Percentiles rank a stretch among this genome's conserved stretches.
Evolutionary conservation across 2,888 invertebrate species (phyloP).

Genomic region (Leptopilina drosophilae): DNA sequence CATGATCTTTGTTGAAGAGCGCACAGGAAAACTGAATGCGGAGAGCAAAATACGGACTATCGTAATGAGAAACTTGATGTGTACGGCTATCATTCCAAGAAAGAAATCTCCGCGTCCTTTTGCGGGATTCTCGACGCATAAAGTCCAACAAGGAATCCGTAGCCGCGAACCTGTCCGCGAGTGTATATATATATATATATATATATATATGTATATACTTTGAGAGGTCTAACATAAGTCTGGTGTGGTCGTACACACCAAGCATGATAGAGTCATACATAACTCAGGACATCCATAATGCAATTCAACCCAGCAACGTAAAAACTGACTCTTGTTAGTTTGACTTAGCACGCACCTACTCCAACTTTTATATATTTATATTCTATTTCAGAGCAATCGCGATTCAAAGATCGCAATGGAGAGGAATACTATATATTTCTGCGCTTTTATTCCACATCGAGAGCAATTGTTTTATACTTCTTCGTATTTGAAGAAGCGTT

Average conservation of each 20-base stretch:
- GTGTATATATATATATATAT: too few relatives aligned
- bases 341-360: conserved; percentile 52
- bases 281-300: conserved; percentile 74
- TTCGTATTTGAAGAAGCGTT: conserved; percentile 32
- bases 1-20: conserved; percentile 24
- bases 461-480: conserved; percentile 38
- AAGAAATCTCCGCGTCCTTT: conserved; percentile 72
- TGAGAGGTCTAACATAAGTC: conserved; percentile 53
- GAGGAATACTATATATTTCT: background rate
- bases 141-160: conserved; percentile 61
- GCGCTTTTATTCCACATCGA: conserved; percentile 3
- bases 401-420: background rate
- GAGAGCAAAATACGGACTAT: conserved; percentile 49
- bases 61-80: conserved; percentile 68
- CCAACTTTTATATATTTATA: conserved; percentile 14
- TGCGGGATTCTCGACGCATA: conserved; percentile 69
- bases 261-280: conserved; percentile 75
- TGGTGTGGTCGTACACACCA: conserved; percentile 62
- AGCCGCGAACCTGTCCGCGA: conserved; percentile 52
- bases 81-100: conserved; percentile 67
- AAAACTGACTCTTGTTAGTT: conserved; percentile 70
- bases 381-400: conserved; percentile 32
- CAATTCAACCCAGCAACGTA: conserved; percentile 58
- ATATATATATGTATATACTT: conserved; percentile 9
- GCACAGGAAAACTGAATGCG: background rate